Evolutionary conservation across 2,113 vertebrate species (phyloP).

Genomic region (Psittacus erithacus): DNA sequence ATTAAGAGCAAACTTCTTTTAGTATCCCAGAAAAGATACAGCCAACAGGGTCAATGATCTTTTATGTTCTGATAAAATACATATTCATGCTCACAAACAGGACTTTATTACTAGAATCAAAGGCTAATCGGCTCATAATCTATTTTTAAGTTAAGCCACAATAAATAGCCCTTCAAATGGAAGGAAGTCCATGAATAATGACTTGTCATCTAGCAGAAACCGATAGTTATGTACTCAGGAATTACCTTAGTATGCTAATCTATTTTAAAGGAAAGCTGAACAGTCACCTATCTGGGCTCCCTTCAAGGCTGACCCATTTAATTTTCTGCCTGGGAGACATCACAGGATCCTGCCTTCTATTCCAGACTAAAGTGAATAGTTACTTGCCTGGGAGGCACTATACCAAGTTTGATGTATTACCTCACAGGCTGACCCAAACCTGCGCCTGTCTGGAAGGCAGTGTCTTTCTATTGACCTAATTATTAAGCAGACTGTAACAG

Average conservation of each 20-base stretch:
- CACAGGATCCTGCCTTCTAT: neutral
- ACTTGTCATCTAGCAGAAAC: neutral
- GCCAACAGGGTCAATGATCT: neutral
- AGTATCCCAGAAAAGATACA: neutral
- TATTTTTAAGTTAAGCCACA: neutral
- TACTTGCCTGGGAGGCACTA: slow-evolving; percentile 39
- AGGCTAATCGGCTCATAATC: neutral
- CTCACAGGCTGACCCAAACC: slow-evolving; percentile 31
- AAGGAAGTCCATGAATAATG: slow-evolving; percentile 25
- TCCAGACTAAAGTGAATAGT: slow-evolving; percentile 15
- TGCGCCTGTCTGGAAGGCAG: slow-evolving; percentile 12
- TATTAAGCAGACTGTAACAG: slow-evolving; percentile 53
- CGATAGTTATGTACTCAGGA: slow-evolving; percentile 21
- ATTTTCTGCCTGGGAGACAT: slow-evolving; percentile 51
- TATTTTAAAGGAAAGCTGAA: slow-evolving; percentile 43
- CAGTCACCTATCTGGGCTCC: slow-evolving; percentile 16
- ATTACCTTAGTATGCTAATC: slow-evolving; percentile 44
- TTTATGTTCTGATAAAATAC: neutral
- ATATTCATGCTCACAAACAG: neutral
- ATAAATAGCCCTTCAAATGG: neutral
- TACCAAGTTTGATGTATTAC: slow-evolving; percentile 54
- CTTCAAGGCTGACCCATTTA: slow-evolving; percentile 57
- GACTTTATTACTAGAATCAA: neutral
- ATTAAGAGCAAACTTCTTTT: neutral
- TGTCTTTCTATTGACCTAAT: slow-evolving; percentile 55